Percentiles rank a stretch among this genome's conserved stretches.
Conservation (phyloP, 1,140 invertebrate species). For the Anastrepha obliqua region DNA sequence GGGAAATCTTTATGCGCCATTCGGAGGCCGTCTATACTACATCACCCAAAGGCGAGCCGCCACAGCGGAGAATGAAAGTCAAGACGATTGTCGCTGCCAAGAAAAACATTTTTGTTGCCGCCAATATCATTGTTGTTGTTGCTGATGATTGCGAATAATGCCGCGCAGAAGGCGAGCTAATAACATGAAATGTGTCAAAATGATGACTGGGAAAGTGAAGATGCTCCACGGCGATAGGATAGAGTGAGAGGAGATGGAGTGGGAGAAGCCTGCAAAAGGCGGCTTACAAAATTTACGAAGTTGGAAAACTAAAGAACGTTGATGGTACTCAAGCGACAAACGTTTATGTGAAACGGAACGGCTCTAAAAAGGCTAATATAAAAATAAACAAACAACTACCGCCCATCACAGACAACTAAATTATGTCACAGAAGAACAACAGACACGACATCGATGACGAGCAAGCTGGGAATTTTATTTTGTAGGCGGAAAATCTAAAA, state of each 20-base stretch:
- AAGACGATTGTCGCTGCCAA: background rate
- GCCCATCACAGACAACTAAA: constrained; percentile 5
- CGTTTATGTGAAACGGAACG: constrained; percentile 18
- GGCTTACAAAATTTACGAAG: background rate
- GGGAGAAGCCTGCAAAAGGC: background rate
- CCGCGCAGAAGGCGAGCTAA: background rate
- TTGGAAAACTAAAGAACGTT: background rate
- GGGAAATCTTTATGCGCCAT: constrained; percentile 24
- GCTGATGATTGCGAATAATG: background rate
- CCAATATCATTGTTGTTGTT: background rate
- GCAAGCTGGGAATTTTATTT: constrained; percentile 14
- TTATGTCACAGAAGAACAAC: background rate
- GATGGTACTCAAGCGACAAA: constrained; percentile 40
- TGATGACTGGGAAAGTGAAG: background rate
- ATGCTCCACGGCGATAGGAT: background rate
- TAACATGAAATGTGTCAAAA: background rate
- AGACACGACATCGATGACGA: background rate
- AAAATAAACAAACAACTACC: background rate
- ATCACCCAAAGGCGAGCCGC: background rate
- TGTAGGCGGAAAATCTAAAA: background rate
- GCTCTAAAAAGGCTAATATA: background rate
- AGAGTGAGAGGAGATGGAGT: background rate
- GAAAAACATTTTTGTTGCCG: background rate
- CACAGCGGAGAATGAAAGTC: background rate
- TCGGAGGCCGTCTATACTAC: background rate